A percentile compares a stretch with the other conserved stretches of the same genome.
These are phyloP conservation scores for Corapipo altera DNA, from an alignment of 2,113 vertebrate genomes.

Conservation along the genomic window DNA sequence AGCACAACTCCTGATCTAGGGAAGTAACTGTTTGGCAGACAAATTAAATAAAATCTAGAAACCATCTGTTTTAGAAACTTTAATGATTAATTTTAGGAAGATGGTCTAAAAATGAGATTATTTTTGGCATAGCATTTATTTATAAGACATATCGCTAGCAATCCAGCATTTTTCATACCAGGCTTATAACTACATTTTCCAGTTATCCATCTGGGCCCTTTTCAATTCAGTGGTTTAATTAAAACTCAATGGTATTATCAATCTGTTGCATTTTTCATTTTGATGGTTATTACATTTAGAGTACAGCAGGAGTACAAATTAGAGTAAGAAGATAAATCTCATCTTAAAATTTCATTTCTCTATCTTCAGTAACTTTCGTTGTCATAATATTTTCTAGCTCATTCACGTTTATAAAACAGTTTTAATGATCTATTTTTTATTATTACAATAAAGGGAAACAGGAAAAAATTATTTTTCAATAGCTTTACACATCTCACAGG, in stretches of 20 bases:
- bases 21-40: conserved; percentile 38
- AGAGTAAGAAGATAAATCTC: conserved; percentile 77
- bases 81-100: conserved; percentile 76
- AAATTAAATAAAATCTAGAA: conserved; percentile 75
- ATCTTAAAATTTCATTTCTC: conserved; percentile 74
- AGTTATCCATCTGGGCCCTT: conserved; percentile 82
- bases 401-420: conserved; percentile 68
- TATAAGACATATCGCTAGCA: conserved; percentile 66
- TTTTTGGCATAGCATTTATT: conserved; percentile 75
- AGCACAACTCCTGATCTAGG: conserved; percentile 28
- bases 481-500: conserved; percentile 17
- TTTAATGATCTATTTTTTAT: conserved; percentile 69
- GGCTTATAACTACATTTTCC: conserved; percentile 79
- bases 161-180: conserved; percentile 76
- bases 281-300: conserved; percentile 83
- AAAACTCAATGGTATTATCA: conserved; percentile 85
- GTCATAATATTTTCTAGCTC: conserved; percentile 73
- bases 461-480: conserved; percentile 20
- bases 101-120: conserved; percentile 72
- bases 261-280: conserved; percentile 85
- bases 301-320: conserved; percentile 82
- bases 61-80: conserved; percentile 79
- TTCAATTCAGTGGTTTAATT: conserved; percentile 86
- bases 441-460: conserved; percentile 54
- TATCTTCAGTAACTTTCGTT: conserved; percentile 72